A percentile compares a stretch with the other conserved stretches of the same genome.
phyloP scores from a whole-genome alignment of 1,140 invertebrate genomes.

The Bombus waltoni region DNA sequence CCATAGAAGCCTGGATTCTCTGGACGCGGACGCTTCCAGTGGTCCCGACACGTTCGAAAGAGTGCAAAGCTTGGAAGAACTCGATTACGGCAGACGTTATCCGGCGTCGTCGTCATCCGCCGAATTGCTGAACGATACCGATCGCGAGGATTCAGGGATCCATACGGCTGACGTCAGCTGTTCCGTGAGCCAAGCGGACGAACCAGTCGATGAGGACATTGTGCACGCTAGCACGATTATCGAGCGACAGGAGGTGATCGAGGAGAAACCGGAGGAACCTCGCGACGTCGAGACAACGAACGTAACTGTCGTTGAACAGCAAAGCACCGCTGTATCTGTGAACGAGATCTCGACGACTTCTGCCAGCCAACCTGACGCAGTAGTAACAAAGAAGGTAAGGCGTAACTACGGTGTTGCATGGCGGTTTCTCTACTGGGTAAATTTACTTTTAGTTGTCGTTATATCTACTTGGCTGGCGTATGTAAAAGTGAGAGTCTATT shows the following conservation, averaged over 20 bases:
- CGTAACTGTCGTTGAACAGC: constrained; percentile 10
- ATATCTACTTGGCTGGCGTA: constrained; percentile 3
- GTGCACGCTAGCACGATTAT: constrained; percentile 70
- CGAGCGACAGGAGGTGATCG: constrained; percentile 65
- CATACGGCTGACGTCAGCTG: constrained; percentile 91
- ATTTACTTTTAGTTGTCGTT: constrained; percentile 9
- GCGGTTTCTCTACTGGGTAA: neutral
- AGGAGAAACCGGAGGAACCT: constrained; percentile 65
- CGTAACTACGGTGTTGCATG: constrained; percentile 25
- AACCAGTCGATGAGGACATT: constrained; percentile 83
- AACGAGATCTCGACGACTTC: constrained; percentile 45
- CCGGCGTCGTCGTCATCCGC: constrained; percentile 83
- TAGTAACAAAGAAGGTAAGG: constrained; percentile 76
- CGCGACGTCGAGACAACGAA: constrained; percentile 41
- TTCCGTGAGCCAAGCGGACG: constrained; percentile 88
- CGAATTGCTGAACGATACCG: constrained; percentile 85
- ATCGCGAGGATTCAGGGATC: constrained; percentile 91
- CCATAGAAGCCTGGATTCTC: constrained; percentile 86
- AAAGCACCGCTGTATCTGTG: neutral
- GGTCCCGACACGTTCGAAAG: constrained; percentile 85
- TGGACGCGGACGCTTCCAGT: constrained; percentile 83
- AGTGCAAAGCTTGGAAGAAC: constrained; percentile 86
- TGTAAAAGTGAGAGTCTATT: neutral
- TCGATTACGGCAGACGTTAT: constrained; percentile 84
- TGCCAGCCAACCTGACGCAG: constrained; percentile 67